phyloP scores from a whole-genome alignment of 2,797 vertebrate species.

The Mus caroli region DNA sequence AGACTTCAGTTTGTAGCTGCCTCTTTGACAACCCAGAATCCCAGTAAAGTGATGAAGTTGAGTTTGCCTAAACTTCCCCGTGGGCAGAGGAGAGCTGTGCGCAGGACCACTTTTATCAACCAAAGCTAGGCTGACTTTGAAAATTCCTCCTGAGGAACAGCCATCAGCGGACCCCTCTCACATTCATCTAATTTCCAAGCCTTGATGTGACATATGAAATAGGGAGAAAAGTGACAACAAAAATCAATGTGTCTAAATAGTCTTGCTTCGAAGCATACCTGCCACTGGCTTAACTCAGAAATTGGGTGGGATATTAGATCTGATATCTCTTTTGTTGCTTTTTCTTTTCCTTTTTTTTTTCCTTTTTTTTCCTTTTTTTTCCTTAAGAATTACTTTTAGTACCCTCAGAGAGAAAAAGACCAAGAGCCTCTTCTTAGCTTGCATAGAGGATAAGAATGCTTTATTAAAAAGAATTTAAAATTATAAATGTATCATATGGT shows the following conservation, averaged over 20 bases:
- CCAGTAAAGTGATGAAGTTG: background rate
- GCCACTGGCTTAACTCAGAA: slow-evolving; percentile 77
- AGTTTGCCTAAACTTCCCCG: slow-evolving; percentile 64
- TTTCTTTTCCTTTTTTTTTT: background rate
- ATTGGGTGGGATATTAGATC: slow-evolving; percentile 75
- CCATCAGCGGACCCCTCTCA: slow-evolving; percentile 82
- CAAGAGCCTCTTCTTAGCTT: slow-evolving; percentile 4
- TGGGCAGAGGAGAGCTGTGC: slow-evolving; percentile 63
- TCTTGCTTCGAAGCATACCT: slow-evolving; percentile 85
- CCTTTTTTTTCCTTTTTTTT: background rate
- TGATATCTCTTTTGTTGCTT: slow-evolving; percentile 60
- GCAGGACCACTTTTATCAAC: slow-evolving; percentile 81
- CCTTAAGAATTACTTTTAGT: slow-evolving; percentile 70
- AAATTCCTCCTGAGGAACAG: slow-evolving; percentile 84
- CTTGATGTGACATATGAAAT: slow-evolving; percentile 88
- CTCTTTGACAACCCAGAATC: slow-evolving; percentile 73
- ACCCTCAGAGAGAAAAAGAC: slow-evolving; percentile 53
- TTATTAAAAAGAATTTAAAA: slow-evolving; percentile 72
- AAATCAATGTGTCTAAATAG: slow-evolving; percentile 89
- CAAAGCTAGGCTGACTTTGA: slow-evolving; percentile 84
- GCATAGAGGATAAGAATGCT: background rate
- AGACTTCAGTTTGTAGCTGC: slow-evolving; percentile 80
- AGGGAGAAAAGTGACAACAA: slow-evolving; percentile 88
- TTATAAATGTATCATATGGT: slow-evolving; percentile 21
- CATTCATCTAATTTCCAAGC: slow-evolving; percentile 88